Evolutionary conservation across 2,113 vertebrate genomes (phyloP).

Genomic region (Ranitomeya variabilis): DNA sequence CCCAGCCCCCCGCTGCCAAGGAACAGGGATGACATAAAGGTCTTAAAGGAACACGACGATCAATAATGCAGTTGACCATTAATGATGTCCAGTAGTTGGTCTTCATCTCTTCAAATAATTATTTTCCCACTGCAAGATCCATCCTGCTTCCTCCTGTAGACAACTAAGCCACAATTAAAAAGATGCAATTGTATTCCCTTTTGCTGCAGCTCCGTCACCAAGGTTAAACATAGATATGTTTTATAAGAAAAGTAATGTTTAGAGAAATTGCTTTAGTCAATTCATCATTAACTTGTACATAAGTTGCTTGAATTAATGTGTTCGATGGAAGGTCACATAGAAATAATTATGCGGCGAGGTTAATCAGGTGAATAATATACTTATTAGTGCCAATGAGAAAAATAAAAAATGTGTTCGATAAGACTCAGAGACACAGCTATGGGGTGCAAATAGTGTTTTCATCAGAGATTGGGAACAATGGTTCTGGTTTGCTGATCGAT

Average conservation of each 20-base stretch:
- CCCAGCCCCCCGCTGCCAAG: conserved; percentile 54
- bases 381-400: background rate
- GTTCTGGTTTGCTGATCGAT: background rate
- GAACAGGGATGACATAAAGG: conserved; percentile 26
- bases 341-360: background rate
- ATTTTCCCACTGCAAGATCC: conserved; percentile 45
- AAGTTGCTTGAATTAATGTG: background rate
- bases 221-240: background rate
- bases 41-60: conserved; percentile 11
- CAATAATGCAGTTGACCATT: conserved; percentile 14
- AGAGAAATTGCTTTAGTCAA: background rate
- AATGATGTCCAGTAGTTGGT: conserved; percentile 7
- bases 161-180: background rate
- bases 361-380: conserved; percentile 14
- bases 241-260: background rate
- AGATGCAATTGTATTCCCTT: background rate
- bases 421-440: background rate
- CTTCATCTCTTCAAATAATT: background rate
- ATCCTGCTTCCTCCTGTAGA: conserved; percentile 37
- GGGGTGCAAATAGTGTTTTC: background rate
- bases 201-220: conserved; percentile 36
- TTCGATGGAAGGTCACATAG: background rate
- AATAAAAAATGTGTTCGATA: background rate
- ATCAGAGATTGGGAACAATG: background rate
- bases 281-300: conserved; percentile 15